These are phyloP conservation scores for Lateolabrax maculatus DNA, from an alignment of 2,797 vertebrate genomes.

Conservation along the genomic window DNA sequence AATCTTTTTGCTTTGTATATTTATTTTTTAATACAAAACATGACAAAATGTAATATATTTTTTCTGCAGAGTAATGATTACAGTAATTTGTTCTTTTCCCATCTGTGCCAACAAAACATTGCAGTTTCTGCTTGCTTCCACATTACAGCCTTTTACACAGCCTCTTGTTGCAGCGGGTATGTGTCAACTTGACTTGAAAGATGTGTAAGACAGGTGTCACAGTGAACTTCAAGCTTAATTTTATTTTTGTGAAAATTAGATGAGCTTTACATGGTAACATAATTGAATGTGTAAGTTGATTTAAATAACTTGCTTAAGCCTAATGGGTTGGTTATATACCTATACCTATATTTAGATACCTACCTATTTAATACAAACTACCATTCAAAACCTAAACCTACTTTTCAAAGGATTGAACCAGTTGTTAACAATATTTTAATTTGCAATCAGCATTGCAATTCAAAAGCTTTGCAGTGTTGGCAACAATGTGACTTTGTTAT, in stretches of 20 bases:
- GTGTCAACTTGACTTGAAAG: conserved; percentile 58
- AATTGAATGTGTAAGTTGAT: conserved; percentile 6
- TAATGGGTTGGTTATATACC: too few species aligned
- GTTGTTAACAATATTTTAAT: neutral
- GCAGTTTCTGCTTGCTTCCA: conserved; percentile 6
- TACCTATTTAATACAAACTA: neutral
- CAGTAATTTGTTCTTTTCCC: neutral
- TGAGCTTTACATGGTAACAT: neutral
- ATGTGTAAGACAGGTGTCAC: conserved; percentile 41
- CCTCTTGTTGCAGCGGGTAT: conserved; percentile 28
- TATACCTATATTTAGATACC: too few species aligned
- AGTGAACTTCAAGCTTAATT: conserved; percentile 35
- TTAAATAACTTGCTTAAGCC: conserved; percentile 3
- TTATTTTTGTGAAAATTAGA: neutral
- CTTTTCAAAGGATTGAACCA: neutral
- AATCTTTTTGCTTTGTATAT: neutral
- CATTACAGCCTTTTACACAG: neutral
- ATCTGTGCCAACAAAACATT: neutral
- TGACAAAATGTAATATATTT: neutral
- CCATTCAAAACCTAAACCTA: neutral
- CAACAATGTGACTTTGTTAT: neutral
- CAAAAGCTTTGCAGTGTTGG: neutral
- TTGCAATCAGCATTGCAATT: neutral
- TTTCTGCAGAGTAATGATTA: neutral
- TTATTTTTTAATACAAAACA: neutral